These are phyloP conservation scores for Pomatorhinus ruficollis DNA, from an alignment of 2,113 vertebrate species.

Conservation along the genomic window DNA sequence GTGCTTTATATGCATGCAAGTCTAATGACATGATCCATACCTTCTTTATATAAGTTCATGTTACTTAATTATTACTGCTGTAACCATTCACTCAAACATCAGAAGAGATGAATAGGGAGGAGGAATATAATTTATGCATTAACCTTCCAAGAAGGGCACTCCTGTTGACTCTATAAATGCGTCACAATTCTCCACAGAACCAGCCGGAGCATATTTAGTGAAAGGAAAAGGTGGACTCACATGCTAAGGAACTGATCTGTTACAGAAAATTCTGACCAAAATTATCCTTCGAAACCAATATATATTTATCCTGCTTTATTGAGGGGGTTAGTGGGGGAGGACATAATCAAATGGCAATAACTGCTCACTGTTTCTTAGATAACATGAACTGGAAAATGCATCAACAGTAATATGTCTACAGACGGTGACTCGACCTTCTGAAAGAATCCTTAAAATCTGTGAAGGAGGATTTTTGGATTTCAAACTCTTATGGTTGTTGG, in stretches of 20 bases:
- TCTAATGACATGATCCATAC: neutral
- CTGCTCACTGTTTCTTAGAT: neutral
- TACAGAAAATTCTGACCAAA: constrained; percentile 13
- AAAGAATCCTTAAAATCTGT: neutral
- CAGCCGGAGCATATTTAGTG: neutral
- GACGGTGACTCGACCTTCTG: neutral
- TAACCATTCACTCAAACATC: constrained; percentile 29
- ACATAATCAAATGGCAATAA: neutral
- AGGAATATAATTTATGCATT: neutral
- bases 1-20: neutral
- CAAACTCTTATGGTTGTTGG: neutral
- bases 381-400: neutral
- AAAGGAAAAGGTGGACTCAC: neutral
- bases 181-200: neutral
- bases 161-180: neutral
- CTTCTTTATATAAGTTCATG: neutral
- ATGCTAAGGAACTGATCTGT: neutral
- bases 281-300: neutral
- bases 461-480: neutral
- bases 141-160: neutral
- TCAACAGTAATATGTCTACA: neutral
- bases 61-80: neutral
- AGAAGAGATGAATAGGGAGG: neutral
- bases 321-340: too few species aligned
- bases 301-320: neutral